phyloP scores from a whole-genome alignment of 2,888 invertebrate genomes.

The Dusona sp. region DNA sequence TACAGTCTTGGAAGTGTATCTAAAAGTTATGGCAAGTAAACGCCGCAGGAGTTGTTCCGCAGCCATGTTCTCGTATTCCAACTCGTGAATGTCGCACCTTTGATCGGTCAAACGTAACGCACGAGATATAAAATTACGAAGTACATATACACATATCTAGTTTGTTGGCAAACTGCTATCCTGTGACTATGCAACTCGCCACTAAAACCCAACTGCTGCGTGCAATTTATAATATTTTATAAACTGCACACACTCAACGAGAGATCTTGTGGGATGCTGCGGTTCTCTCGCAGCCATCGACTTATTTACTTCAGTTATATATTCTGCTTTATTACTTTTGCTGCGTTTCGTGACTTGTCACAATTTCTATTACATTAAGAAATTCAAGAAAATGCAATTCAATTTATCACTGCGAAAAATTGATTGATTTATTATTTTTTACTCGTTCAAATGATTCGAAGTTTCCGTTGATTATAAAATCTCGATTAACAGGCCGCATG shows the following conservation, averaged over 20 bases:
- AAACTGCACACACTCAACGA: background rate
- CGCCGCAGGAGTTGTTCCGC: conserved; percentile 40
- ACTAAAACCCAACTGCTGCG: conserved; percentile 29
- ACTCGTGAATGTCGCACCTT: conserved; percentile 44
- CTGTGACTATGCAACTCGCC: conserved; percentile 47
- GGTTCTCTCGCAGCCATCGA: background rate
- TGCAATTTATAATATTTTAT: conserved; percentile 22
- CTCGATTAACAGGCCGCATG: too few species aligned
- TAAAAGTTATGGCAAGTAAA: conserved; percentile 16
- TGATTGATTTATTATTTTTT: background rate
- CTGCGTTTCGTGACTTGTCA: background rate
- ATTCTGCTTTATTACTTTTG: background rate
- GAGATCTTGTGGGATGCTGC: background rate
- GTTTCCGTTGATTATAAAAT: background rate
- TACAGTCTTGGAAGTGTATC: conserved; percentile 37
- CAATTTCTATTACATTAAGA: background rate
- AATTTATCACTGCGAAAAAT: background rate
- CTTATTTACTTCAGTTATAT: background rate
- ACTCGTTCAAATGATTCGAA: background rate
- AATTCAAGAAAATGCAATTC: background rate
- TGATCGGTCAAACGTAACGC: conserved; percentile 73
- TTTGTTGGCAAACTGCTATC: background rate
- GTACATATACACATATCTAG: background rate
- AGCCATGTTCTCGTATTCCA: conserved; percentile 33
- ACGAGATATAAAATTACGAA: conserved; percentile 72